Percentiles rank a stretch among this genome's conserved stretches.
Evolutionary conservation across 35 echinoderm and acorn worm species (phyloP).

Genomic region (Apostichopus californicus): DNA sequence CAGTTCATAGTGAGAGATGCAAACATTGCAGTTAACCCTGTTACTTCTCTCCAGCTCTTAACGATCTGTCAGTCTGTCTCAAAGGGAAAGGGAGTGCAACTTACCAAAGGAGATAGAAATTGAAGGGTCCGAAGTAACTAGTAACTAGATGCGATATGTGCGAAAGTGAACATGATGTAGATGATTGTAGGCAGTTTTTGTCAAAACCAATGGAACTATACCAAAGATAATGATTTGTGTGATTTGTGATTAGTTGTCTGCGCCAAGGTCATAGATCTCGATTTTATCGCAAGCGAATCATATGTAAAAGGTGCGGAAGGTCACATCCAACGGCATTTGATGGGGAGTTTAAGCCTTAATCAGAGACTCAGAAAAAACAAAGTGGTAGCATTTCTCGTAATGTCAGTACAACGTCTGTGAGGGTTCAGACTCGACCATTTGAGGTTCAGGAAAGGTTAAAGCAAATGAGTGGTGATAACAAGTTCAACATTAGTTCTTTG

Average conservation of each 20-base stretch:
- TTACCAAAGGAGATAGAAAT: neutral
- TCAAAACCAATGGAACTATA: neutral
- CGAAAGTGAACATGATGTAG: neutral
- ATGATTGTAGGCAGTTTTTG: neutral
- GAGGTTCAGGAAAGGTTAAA: too few species aligned
- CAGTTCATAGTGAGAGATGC: constrained; percentile 1
- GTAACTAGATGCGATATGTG: neutral
- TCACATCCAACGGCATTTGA: constrained; percentile 6
- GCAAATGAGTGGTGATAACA: neutral
- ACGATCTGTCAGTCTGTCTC: neutral
- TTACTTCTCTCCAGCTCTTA: neutral
- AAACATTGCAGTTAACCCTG: constrained; percentile 13
- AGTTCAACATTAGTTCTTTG: constrained; percentile 9
- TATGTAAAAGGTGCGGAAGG: neutral
- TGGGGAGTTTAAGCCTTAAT: neutral
- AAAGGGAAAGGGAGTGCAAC: neutral
- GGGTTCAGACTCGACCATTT: too few species aligned
- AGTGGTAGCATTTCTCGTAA: too few species aligned
- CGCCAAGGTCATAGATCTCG: neutral
- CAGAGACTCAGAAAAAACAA: neutral
- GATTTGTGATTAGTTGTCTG: neutral
- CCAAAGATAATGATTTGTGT: neutral
- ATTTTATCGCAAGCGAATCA: neutral
- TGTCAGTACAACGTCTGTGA: too few species aligned
- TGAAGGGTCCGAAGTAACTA: neutral